A percentile compares a stretch with the other conserved stretches of the same genome.
Evolutionary conservation across 2,113 vertebrate species (phyloP).

Genomic region (Psilopsiagon aymara): DNA sequence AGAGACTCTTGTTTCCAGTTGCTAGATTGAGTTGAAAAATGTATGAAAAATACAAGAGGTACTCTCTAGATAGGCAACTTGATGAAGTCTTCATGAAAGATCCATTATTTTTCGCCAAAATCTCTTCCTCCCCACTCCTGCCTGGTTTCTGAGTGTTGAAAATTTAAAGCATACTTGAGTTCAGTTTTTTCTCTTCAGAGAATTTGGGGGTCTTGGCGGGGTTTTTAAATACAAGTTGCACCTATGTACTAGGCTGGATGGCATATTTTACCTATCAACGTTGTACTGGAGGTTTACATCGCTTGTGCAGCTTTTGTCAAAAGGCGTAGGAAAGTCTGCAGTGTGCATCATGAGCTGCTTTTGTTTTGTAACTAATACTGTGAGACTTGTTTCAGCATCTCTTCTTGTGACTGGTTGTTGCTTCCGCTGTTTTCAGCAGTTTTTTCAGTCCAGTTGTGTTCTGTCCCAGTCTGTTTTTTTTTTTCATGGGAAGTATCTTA

Average conservation of each 20-base stretch:
- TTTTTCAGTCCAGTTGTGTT: not conserved
- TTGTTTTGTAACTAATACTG: not conserved
- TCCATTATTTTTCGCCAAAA: not conserved
- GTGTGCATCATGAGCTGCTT: rapidly evolving
- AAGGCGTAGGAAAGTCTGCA: not conserved
- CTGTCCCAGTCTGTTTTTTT: not conserved
- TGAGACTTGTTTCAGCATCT: not conserved
- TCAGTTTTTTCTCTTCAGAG: not conserved
- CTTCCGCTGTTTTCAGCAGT: not conserved
- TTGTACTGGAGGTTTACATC: not conserved
- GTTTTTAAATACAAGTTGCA: not conserved
- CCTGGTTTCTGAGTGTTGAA: not conserved
- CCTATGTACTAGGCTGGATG: not conserved
- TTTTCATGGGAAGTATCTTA: not conserved
- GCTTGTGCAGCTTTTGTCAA: not conserved
- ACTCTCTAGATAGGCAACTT: not conserved
- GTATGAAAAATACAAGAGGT: not conserved
- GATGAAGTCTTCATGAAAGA: not conserved
- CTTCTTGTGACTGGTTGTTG: not conserved
- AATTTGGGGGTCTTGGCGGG: not conserved
- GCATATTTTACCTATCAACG: not conserved
- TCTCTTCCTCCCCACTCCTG: not conserved
- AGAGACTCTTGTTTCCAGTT: not conserved
- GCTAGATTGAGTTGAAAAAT: not conserved
- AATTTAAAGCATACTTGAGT: not conserved